Evolutionary conservation across 1,140 invertebrate genomes (phyloP), one percentile per base, ranked within the genome.

Genomic region (Hyles euphorbiae): DNA sequence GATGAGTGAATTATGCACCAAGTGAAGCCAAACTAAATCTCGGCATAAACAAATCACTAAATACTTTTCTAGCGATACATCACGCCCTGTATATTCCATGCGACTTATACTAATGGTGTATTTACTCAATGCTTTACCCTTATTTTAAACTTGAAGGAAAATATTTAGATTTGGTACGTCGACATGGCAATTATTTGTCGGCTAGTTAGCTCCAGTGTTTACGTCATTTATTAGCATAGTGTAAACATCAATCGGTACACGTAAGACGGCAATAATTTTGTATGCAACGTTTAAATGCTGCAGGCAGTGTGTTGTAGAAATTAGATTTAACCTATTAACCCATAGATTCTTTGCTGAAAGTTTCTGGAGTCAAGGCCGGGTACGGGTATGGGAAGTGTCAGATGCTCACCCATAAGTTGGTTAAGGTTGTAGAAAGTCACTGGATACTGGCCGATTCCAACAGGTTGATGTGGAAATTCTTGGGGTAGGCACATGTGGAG

Each of bases 121-220:
- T 52, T 52, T 52, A 52, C 50, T n/a, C 33, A 34, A 52, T 52
- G 36, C 36, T 52, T 10, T 52, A 34, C 34, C 34, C 50, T 8
- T 33, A 52, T 34, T 52, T 33, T 52, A 52, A 52, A 52, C 33
- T n/a, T 34, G 5, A 40, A 10, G 50, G 10, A 52, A 54, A 54
- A 45, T 54, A 43, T 54, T 45, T 54, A 48, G n/a, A 6, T 11
- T 22, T 5, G 10, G 47, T 40, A 52, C 53, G 8, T 44, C 40
- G 40, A 34, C 40, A 36, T 9, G 40, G 22, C 40, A 36, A 54
- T 54, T 43, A 54, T 36, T 54, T 36, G 22, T 9, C 40, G 53
- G 34, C 53, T 54, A 43, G 53, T 54, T 54, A 54, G 53, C 53
- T 22, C 33, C 34, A 33, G 36, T 51, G 50, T 54, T 54, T 54